A percentile compares a stretch with the other conserved stretches of the same genome.
Conservation (phyloP, 2,888 invertebrate species). For the Metallyticus violacea region DNA sequence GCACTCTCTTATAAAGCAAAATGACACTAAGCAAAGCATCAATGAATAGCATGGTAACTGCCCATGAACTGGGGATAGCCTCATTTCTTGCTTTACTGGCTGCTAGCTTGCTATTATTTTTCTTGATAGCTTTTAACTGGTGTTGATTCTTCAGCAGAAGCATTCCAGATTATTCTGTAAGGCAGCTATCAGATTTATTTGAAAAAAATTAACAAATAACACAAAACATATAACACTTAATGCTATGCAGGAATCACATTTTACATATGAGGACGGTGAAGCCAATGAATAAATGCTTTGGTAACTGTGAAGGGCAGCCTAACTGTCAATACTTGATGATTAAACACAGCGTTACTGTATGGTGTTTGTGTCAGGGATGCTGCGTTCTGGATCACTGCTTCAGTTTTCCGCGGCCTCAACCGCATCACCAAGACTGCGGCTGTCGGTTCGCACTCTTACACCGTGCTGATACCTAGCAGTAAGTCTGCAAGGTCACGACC, state of each 20-base stretch:
- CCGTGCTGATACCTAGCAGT: slow-evolving; percentile 64
- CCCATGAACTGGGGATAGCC: background rate
- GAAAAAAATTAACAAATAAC: background rate
- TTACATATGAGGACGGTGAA: background rate
- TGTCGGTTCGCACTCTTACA: slow-evolving; percentile 88
- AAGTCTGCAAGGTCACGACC: background rate
- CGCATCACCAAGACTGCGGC: slow-evolving; percentile 69
- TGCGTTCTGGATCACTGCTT: slow-evolving; percentile 87
- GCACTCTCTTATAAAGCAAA: too few relatives aligned
- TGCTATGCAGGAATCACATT: background rate
- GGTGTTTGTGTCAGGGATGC: slow-evolving; percentile 66
- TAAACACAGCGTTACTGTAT: slow-evolving; percentile 3
- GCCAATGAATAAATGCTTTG: background rate
- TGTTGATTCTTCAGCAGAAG: background rate
- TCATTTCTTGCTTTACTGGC: background rate
- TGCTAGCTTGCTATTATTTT: background rate
- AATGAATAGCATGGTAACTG: too few relatives aligned
- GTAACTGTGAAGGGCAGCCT: background rate
- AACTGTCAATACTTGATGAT: background rate
- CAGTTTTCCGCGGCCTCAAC: slow-evolving; percentile 56
- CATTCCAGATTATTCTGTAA: too few relatives aligned
- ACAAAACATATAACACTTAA: background rate
- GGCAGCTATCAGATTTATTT: too few relatives aligned
- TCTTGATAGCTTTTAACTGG: background rate
- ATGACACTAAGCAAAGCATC: too few relatives aligned